A percentile compares a stretch with the other conserved stretches of the same genome.
phyloP scores from a whole-genome alignment of 2,888 invertebrate species.

The Eilema griseolum region DNA sequence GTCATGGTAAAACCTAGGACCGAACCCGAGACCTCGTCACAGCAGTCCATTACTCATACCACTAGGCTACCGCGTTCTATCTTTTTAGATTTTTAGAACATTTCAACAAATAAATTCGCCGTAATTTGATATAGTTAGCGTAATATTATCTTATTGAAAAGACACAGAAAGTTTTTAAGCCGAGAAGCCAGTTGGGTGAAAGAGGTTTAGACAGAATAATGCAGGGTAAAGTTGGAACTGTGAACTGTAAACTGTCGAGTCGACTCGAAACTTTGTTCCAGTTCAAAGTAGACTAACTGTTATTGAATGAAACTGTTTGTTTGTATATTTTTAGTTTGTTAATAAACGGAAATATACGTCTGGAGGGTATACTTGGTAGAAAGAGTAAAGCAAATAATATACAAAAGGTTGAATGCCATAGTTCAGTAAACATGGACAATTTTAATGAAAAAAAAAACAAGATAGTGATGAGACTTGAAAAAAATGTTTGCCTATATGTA shows the following conservation, averaged over 20 bases:
- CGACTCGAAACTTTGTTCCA: background rate
- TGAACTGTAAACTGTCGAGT: constrained; percentile 26
- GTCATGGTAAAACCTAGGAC: too few relatives aligned
- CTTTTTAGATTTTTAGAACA: too few relatives aligned
- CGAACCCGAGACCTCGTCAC: too few relatives aligned
- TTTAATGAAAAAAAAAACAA: too few relatives aligned
- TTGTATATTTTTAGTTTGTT: background rate
- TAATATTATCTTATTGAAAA: constrained; percentile 32
- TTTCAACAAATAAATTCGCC: constrained; percentile 16
- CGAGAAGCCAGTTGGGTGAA: constrained; percentile 13
- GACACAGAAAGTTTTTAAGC: constrained; percentile 30
- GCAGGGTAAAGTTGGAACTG: constrained; percentile 24
- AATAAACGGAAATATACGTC: background rate
- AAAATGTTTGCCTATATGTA: too few relatives aligned
- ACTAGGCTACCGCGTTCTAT: too few relatives aligned
- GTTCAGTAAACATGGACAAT: too few relatives aligned
- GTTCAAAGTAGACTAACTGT: background rate
- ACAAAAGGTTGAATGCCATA: too few relatives aligned
- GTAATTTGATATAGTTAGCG: constrained; percentile 21
- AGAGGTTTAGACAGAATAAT: background rate
- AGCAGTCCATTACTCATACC: too few relatives aligned
- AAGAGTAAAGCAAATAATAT: too few relatives aligned
- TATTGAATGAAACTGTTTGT: background rate
- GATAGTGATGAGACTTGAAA: too few relatives aligned
- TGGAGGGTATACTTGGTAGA: too few relatives aligned